A percentile compares a stretch with the other conserved stretches of the same genome.
These are phyloP conservation scores for Lepidotrigona ventralis DNA, from an alignment of 1,140 invertebrate species.

Conservation along the genomic window DNA sequence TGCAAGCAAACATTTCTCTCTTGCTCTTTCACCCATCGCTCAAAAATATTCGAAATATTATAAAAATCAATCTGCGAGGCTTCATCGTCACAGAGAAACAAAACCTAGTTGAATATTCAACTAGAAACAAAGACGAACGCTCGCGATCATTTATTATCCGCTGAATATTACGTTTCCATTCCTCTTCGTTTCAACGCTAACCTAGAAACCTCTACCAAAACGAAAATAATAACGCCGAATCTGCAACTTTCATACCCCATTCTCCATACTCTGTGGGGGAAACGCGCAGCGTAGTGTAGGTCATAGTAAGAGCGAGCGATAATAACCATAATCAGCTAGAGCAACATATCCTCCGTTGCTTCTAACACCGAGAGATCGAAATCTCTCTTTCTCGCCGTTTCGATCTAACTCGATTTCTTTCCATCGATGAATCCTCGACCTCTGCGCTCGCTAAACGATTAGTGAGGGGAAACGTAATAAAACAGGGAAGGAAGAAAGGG, in stretches of 20 bases:
- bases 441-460: not conserved
- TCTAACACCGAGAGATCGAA: constrained; percentile 9
- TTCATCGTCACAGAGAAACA: too few relatives aligned
- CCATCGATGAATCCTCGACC: not conserved
- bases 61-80: too few relatives aligned
- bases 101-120: not conserved
- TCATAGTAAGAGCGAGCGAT: not conserved
- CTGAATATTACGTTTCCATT: not conserved
- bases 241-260: not conserved
- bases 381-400: not conserved
- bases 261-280: too few relatives aligned
- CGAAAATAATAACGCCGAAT: not conserved
- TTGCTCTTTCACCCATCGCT: too few relatives aligned
- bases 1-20: too few relatives aligned
- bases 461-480: not conserved
- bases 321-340: constrained; percentile 5
- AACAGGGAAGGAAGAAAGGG: not conserved
- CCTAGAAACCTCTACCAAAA: not conserved
- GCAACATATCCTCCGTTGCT: not conserved
- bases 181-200: not conserved
- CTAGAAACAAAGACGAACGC: not conserved
- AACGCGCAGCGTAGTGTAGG: not conserved
- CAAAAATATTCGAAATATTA: too few relatives aligned
- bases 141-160: not conserved
- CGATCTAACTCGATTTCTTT: not conserved